A percentile compares a stretch with the other conserved stretches of the same genome.
phyloP scores from a whole-genome alignment of 2,113 vertebrate genomes.

The Tetrao urogallus region DNA sequence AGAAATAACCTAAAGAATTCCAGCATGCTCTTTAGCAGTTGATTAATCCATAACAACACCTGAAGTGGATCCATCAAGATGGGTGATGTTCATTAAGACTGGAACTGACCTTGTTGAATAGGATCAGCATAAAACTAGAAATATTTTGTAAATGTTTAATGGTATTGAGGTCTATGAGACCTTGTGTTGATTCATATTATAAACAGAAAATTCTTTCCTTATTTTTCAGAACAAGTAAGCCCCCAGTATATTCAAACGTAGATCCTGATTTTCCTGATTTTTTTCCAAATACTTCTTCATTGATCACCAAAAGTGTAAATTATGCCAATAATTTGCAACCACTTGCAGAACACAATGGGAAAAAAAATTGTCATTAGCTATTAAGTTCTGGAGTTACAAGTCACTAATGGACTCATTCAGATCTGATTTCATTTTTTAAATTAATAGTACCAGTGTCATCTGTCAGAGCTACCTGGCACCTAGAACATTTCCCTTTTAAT shows the following conservation, averaged over 20 bases:
- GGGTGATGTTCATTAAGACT: not conserved
- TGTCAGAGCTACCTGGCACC: not conserved
- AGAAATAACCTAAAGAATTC: not conserved
- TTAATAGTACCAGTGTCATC: not conserved
- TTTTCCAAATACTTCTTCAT: not conserved
- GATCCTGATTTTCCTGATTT: not conserved
- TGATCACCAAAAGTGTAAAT: not conserved
- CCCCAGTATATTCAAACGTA: not conserved
- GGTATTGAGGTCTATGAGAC: not conserved
- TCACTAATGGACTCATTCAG: not conserved
- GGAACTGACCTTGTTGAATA: not conserved
- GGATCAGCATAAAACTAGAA: not conserved
- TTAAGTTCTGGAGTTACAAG: not conserved
- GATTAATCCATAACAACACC: not conserved
- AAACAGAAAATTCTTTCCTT: not conserved
- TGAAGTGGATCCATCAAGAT: not conserved
- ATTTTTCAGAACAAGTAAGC: not conserved
- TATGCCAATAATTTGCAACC: not conserved
- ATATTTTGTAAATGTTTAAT: not conserved
- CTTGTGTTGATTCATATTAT: not conserved
- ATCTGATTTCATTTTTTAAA: not conserved
- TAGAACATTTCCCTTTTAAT: conserved; percentile 7
- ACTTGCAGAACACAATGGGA: not conserved
- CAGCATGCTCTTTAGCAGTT: not conserved
- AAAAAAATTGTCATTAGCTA: not conserved